phyloP scores from a whole-genome alignment of 2,888 invertebrate species.

The Margaritifera margaritifera region DNA sequence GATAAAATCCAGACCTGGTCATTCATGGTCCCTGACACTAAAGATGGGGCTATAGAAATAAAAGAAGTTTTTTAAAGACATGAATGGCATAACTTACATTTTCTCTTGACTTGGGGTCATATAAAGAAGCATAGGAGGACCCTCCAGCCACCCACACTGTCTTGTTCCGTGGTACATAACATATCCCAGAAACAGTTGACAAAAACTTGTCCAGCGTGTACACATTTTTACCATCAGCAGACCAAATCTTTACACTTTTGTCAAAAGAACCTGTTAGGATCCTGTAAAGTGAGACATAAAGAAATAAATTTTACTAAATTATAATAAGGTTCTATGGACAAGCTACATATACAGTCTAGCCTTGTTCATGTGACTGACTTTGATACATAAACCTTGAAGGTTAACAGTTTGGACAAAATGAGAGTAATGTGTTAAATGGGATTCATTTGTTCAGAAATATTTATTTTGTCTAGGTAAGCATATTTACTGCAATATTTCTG shows the following conservation, averaged over 20 bases:
- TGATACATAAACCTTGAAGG: no score
- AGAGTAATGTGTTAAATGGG: no score
- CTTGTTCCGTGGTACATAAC: constrained; percentile 70
- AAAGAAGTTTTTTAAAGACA: no score
- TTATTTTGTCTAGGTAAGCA: no score
- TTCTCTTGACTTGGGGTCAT: constrained; percentile 72
- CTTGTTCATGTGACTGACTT: no score
- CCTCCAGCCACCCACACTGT: constrained; percentile 72
- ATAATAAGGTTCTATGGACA: no score
- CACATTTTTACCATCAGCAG: constrained; percentile 70
- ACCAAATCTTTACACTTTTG: constrained; percentile 72
- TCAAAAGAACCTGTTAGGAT: constrained; percentile 72
- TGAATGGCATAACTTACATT: constrained; percentile 59
- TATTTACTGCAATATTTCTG: no score
- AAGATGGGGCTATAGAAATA: not conserved
- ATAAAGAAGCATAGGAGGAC: constrained; percentile 66
- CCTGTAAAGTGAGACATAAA: constrained; percentile 44
- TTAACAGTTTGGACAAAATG: no score
- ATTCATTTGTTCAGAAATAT: no score
- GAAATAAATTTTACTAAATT: not conserved
- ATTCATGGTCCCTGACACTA: not conserved
- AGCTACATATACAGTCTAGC: no score
- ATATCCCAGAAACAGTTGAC: constrained; percentile 66
- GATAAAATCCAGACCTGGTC: not conserved
- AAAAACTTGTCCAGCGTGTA: constrained; percentile 69